Conservation (phyloP, 2,113 vertebrate species). For the Orycteropus afer region DNA sequence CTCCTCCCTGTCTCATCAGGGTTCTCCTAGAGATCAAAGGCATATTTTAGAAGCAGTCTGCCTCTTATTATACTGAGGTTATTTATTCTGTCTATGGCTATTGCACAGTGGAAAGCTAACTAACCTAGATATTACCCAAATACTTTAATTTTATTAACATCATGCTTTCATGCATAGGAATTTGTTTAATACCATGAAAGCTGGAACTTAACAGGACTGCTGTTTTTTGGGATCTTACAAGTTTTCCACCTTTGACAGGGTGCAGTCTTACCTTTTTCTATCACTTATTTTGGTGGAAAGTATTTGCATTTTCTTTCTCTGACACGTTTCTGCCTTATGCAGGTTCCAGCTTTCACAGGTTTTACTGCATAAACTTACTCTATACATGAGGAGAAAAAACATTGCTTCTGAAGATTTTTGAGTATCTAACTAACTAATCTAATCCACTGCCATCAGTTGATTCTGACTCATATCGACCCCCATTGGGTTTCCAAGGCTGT, state of each 20-base stretch:
- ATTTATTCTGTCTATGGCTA: conserved; percentile 14
- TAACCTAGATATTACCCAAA: neutral
- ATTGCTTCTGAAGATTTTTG: neutral
- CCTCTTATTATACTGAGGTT: neutral
- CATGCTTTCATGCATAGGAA: neutral
- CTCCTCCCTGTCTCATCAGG: neutral
- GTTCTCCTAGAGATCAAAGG: neutral
- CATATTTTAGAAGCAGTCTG: neutral
- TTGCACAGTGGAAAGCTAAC: neutral
- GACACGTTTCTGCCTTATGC: no score
- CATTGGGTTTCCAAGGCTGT: no score
- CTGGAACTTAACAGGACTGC: no score
- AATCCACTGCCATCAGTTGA: no score
- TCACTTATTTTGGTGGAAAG: no score
- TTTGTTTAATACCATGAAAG: neutral
- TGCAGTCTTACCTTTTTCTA: no score
- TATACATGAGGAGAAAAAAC: neutral
- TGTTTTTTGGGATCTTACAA: no score
- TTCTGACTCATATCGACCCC: no score
- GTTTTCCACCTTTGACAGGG: no score
- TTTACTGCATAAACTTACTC: neutral
- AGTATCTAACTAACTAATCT: no score
- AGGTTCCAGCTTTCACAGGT: no score
- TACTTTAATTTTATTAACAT: conserved; percentile 8
- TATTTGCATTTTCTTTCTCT: no score